Conservation (phyloP, 2,888 invertebrate genomes). For the Chironomus riparius region DNA sequence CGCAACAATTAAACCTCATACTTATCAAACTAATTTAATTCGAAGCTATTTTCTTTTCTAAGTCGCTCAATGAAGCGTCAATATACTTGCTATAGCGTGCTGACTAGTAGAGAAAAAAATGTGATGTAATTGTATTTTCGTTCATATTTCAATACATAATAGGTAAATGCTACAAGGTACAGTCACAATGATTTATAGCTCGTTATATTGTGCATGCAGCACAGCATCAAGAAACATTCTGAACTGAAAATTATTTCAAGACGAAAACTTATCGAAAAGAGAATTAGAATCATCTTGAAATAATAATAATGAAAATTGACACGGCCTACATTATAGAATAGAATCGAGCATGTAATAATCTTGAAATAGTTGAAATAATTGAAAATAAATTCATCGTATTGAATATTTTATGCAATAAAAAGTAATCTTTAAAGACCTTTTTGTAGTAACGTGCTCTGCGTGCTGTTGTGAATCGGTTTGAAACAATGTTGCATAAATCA, state of each 20-base stretch:
- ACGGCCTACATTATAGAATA: too few species aligned
- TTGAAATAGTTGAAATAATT: constrained; percentile 6
- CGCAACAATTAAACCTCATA: too few species aligned
- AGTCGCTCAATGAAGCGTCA: too few species aligned
- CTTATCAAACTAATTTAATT: too few species aligned
- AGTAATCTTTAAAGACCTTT: too few species aligned
- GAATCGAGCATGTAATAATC: not conserved
- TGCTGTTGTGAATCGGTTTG: not conserved
- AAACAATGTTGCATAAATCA: constrained; percentile 19
- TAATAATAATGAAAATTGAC: not conserved
- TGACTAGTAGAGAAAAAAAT: not conserved
- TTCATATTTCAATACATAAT: not conserved
- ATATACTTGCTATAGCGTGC: too few species aligned
- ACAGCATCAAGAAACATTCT: not conserved
- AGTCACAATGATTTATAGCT: not conserved
- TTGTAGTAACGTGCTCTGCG: not conserved
- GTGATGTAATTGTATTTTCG: constrained; percentile 1
- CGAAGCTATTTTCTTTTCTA: too few species aligned
- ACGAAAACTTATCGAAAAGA: not conserved
- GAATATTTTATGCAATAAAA: not conserved
- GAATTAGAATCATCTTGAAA: constrained; percentile 15
- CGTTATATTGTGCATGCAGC: not conserved
- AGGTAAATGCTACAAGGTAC: constrained; percentile 9
- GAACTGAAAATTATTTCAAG: not conserved
- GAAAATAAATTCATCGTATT: constrained; percentile 7